Base-by-base conservation (phyloP, 2,797 vertebrate genomes). In the Podarcis lilfordi region DNA sequence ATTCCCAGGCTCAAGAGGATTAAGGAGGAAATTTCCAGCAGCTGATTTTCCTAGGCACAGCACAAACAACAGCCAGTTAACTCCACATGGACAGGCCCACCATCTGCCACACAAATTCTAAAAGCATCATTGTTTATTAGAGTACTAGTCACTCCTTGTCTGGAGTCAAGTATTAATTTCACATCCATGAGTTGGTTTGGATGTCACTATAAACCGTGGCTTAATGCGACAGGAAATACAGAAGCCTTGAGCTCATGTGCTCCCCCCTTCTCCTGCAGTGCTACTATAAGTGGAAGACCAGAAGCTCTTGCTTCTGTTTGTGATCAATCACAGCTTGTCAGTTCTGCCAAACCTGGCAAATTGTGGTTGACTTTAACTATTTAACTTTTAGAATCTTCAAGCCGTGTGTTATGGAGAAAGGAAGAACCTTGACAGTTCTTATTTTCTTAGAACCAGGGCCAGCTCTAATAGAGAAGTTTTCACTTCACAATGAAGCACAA, bases 1-100 rank as follows among this genome's bases (percentile, higher is more conserved):
- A 94, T 99, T 99, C 95, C 98, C 94, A 93, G 98, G 98, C 94
- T 99, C 99, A 94, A 99, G 98, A 85, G 99, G 99, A 97, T 99
- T 99, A 95, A 99, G 95, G 80, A 99, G 97, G 94, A 99, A 97
- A 95, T 97, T 98, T 91, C 98, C 98, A 94, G 98, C 98, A 94
- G 98, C 92, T 85, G 96, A 96, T 96, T 99, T 99, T 93, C 96
- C 98, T 99, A 82, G 69, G 93, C 77, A 88, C 85, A 94, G 89
- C 50, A 87, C 10, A 25, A 76, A 95, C 59, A 94, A 89, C 90
- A 92, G 92, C 82, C 89, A 91, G 92, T 94, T 94, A 95, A 92
- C 82, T 59, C 75, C 80, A 76, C 82, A 85, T 0, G 68, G 71
- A 43, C 82, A 86, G 69, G 43, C 84, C 87, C 78, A 89, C 89